Evolutionary conservation across 2,113 vertebrate species (phyloP), one percentile per base, ranked within the genome.

Genomic region (Zapus hudsonius): DNA sequence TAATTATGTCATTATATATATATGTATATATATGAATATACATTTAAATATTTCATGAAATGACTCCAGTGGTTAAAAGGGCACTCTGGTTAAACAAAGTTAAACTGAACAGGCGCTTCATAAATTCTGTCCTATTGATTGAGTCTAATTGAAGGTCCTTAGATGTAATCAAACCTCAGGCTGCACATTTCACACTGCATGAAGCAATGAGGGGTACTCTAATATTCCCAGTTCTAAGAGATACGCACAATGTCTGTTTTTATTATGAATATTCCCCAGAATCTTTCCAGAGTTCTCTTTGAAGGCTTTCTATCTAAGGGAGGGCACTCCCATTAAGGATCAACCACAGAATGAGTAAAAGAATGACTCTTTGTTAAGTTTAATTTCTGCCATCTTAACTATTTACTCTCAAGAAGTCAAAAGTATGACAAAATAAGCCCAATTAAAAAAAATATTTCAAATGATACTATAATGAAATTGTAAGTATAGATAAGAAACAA

Each of bases 21-120:
- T n/a, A n/a, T n/a, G n/a, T n/a, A 72, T 42, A 82, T 8, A 84
- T 42, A 70, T 27, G 63, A 16, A 75, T 55, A n/a, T n/a, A n/a
- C n/a, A 73, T 52, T 84, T 92, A 92, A 95, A 91, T 15, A 70
- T 94, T 87, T 90, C 59, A 64, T 84, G n/a, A 87, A 29, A 59
- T 85, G 25, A 69, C 23, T 33, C 1, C 2, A 47, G n/a, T 85
- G 20, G 20, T 38, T 94, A 64, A 90, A 84, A 90, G 42, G 63
- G 29, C 57, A 87, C 10, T 63, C 57, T 29, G 22, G 74, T 87
- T 76, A 64, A 84, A 42, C 36, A 55, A 80, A n/a, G 44, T 78
- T 84, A 93, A 86, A 81, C 1, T 81, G n/a, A 52, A 73, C 2
- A 76, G 42, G 25, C 38, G 55, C 52, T 72, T 85, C 52, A 84